Conservation (phyloP, 2,888 invertebrate genomes). For the Epistrophella euchroma region DNA sequence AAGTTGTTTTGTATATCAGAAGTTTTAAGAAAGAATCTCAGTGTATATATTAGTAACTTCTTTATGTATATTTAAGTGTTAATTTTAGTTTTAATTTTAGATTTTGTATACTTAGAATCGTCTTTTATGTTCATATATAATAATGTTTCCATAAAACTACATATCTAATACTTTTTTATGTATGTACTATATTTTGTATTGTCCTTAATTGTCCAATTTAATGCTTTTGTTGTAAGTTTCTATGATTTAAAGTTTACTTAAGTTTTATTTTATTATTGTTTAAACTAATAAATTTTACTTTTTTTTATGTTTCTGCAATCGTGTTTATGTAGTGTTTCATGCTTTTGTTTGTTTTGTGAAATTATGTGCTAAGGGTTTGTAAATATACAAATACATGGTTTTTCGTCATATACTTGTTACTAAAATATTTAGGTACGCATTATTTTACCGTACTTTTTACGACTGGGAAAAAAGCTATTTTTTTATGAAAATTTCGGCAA, state of each 20-base stretch:
- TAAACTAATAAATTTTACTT: constrained; percentile 48
- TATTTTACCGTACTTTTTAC: too few species aligned
- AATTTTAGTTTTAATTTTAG: constrained; percentile 13
- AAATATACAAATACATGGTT: too few species aligned
- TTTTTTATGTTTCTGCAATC: constrained; percentile 10
- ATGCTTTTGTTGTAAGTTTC: constrained; percentile 40
- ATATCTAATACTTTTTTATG: not conserved
- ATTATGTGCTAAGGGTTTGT: not conserved
- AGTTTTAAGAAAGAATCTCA: constrained; percentile 65
- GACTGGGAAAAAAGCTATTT: too few species aligned
- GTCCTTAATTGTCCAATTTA: constrained; percentile 22
- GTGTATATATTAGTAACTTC: constrained; percentile 70
- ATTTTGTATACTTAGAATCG: constrained; percentile 12
- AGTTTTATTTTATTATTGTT: constrained; percentile 6
- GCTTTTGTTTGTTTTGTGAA: constrained; percentile 9
- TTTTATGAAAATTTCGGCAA: too few species aligned
- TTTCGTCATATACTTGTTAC: too few species aligned
- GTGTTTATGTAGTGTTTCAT: not conserved
- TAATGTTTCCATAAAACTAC: not conserved
- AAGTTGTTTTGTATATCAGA: constrained; percentile 40
- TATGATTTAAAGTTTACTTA: constrained; percentile 7
- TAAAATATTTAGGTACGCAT: too few species aligned
- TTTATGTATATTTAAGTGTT: constrained; percentile 12
- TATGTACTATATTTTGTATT: not conserved
- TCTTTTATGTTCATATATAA: constrained; percentile 4